A percentile compares a stretch with the other conserved stretches of the same genome.
Conservation (phyloP, 1,140 invertebrate genomes). For the Lucilia cuprina region DNA sequence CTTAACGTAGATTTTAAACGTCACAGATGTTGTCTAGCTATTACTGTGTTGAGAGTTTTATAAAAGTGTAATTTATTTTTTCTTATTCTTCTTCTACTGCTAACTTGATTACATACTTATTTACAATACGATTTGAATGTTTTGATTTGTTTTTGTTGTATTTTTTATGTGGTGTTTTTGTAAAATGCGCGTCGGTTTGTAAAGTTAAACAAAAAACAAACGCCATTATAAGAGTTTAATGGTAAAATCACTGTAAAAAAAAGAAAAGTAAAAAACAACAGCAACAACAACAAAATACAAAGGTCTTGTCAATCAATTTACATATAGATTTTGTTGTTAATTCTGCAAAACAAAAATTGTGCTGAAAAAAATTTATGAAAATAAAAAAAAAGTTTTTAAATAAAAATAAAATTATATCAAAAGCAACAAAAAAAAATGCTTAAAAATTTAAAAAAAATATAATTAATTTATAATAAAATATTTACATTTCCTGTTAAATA, state of each 20-base stretch:
- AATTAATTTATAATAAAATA: background rate
- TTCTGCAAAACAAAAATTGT: background rate
- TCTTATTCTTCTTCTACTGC: too few relatives aligned
- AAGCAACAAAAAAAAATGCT: background rate
- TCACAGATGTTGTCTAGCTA: background rate
- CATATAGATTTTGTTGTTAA: background rate
- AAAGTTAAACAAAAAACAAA: conserved; percentile 5
- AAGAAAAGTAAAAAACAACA: background rate
- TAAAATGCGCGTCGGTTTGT: conserved; percentile 25
- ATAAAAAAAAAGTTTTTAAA: background rate
- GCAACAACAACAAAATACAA: background rate
- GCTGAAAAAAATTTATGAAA: background rate
- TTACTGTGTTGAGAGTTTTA: too few relatives aligned
- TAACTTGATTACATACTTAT: too few relatives aligned
- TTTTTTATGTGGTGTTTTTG: background rate
- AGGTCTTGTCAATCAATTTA: background rate
- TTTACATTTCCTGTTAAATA: background rate
- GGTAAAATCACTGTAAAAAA: background rate
- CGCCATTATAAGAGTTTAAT: background rate
- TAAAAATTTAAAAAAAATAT: background rate
- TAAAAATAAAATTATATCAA: background rate
- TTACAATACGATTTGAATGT: background rate
- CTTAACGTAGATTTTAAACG: conserved; percentile 15
- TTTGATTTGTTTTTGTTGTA: background rate
- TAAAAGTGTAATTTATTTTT: too few relatives aligned